phyloP scores from a whole-genome alignment of 2,888 invertebrate species.

The Chloroclysta siterata region DNA sequence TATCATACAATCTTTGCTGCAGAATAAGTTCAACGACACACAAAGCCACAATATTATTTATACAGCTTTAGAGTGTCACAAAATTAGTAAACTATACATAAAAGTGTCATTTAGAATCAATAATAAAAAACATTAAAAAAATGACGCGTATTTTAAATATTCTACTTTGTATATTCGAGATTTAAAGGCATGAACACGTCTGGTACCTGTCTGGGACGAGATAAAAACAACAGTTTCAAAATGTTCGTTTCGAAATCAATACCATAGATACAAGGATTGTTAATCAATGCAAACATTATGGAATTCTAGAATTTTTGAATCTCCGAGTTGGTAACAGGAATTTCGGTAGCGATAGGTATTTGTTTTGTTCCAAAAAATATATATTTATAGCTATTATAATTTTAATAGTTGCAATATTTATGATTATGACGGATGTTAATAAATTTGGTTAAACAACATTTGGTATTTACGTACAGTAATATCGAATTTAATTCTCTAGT shows the following conservation, averaged over 20 bases:
- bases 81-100: constrained; percentile 42
- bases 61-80: constrained; percentile 34
- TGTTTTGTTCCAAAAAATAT: constrained; percentile 18
- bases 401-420: constrained; percentile 27
- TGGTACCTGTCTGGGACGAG: constrained; percentile 27
- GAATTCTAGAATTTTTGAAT: constrained; percentile 11
- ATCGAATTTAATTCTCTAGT: background rate
- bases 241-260: constrained; percentile 21
- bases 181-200: constrained; percentile 21
- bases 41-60: constrained; percentile 32
- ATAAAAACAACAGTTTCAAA: constrained; percentile 18
- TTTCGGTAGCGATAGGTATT: constrained; percentile 32
- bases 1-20: constrained; percentile 10
- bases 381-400: constrained; percentile 17
- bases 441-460: background rate
- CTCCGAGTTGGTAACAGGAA: constrained; percentile 22
- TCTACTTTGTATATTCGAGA: constrained; percentile 19
- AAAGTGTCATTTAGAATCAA: constrained; percentile 44
- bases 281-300: constrained; percentile 3
- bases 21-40: constrained; percentile 28
- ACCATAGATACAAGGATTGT: background rate
- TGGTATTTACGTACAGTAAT: background rate
- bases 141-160: constrained; percentile 3
- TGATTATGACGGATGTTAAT: constrained; percentile 12
- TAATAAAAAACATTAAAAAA: constrained; percentile 39